phyloP scores from a whole-genome alignment of 2,888 invertebrate species.

The Troides aeacus region DNA sequence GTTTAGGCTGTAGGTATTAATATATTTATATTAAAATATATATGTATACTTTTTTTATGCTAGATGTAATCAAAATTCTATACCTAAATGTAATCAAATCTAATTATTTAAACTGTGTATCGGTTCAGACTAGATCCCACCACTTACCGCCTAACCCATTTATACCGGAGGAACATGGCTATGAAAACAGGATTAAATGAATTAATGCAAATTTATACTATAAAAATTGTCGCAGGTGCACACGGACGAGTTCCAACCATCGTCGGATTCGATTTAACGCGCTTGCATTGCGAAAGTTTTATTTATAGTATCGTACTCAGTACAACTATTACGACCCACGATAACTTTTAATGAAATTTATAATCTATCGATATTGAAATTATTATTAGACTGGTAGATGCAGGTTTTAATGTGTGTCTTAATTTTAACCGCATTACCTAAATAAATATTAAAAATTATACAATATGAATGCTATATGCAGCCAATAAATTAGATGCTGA shows the following conservation, averaged over 20 bases:
- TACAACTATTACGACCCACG: conserved; percentile 55
- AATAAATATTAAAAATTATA: too few species aligned
- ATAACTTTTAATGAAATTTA: conserved; percentile 44
- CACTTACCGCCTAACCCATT: conserved; percentile 80
- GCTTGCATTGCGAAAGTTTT: conserved; percentile 72
- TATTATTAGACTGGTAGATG: conserved; percentile 25
- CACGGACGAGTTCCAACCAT: conserved; percentile 72
- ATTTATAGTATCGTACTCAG: conserved; percentile 65
- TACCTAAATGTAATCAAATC: too few species aligned
- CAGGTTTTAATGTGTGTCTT: conserved; percentile 15
- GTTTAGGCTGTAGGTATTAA: too few species aligned
- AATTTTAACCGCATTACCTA: neutral
- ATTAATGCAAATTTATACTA: conserved; percentile 80
- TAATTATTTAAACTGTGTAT: neutral
- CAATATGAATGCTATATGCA: too few species aligned
- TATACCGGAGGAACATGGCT: conserved; percentile 55
- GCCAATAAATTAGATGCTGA: too few species aligned
- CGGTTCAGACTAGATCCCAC: conserved; percentile 58
- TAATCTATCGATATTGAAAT: conserved; percentile 29
- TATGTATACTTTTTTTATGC: too few species aligned
- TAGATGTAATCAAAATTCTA: too few species aligned
- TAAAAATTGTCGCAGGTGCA: conserved; percentile 81
- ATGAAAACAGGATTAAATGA: conserved; percentile 78
- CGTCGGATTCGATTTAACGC: conserved; percentile 76
- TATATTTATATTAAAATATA: too few species aligned